Evolutionary conservation across 2,797 vertebrate genomes (phyloP).

Genomic region (Serranus cabrilla): DNA sequence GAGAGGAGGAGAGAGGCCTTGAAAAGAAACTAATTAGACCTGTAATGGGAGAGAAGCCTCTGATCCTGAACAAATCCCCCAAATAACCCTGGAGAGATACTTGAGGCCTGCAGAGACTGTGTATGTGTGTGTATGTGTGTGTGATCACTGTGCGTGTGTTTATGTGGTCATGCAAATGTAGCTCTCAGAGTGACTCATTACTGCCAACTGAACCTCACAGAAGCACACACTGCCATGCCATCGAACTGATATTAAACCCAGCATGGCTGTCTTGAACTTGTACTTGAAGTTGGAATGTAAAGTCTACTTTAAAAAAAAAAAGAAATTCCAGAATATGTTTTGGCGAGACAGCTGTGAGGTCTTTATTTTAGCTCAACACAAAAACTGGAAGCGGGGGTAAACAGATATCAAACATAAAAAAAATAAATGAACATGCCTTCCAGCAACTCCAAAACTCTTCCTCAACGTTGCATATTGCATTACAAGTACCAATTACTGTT

Average conservation of each 20-base stretch:
- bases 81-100: conserved; percentile 66
- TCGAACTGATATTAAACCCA: background rate
- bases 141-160: conserved; percentile 32
- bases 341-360: background rate
- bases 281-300: conserved; percentile 9
- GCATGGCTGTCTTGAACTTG: conserved; percentile 11
- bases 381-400: background rate
- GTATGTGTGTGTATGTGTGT: conserved; percentile 23
- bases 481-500: background rate
- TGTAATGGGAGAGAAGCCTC: conserved; percentile 71
- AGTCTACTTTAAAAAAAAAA: conserved; percentile 9
- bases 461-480: background rate
- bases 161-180: conserved; percentile 39
- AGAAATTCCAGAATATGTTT: background rate
- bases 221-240: background rate
- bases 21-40: conserved; percentile 75
- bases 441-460: background rate
- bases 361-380: background rate
- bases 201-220: conserved; percentile 21
- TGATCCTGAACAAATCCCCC: conserved; percentile 77
- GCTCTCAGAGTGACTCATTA: conserved; percentile 56
- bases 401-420: background rate
- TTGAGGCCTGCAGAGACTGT: conserved; percentile 51
- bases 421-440: background rate
- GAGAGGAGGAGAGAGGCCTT: conserved; percentile 41